A percentile compares a stretch with the other conserved stretches of the same genome.
phyloP scores from a whole-genome alignment of 2,113 vertebrate genomes.

The Tringa solitaria region DNA sequence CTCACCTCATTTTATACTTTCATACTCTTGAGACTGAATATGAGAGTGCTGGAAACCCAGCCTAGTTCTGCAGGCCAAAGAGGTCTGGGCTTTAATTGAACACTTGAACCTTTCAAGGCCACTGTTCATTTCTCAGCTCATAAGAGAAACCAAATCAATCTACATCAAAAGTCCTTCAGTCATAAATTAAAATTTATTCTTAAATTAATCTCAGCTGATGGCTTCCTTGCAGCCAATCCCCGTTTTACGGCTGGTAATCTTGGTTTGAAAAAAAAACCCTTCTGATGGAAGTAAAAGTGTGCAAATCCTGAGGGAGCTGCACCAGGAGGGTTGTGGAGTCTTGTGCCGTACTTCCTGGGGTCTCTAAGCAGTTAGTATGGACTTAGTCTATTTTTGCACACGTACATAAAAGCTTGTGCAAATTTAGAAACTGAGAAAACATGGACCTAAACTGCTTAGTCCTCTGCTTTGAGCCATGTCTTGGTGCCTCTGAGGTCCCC shows the following conservation, averaged over 20 bases:
- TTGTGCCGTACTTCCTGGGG: accelerated
- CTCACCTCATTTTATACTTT: neutral
- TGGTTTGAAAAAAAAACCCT: neutral
- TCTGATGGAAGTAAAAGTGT: neutral
- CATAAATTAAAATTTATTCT: neutral
- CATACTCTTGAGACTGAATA: neutral
- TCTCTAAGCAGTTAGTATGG: neutral
- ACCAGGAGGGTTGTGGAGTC: neutral
- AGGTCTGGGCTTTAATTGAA: neutral
- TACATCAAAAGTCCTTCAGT: neutral
- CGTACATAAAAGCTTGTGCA: neutral
- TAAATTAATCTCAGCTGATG: neutral
- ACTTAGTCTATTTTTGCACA: neutral
- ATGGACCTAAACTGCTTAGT: neutral
- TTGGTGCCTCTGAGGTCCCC: neutral
- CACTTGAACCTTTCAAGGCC: neutral
- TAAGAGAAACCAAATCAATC: neutral
- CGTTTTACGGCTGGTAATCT: neutral
- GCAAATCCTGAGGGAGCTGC: neutral
- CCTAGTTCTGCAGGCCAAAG: neutral
- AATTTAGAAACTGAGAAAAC: neutral
- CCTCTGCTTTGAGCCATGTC: neutral
- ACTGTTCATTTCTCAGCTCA: neutral
- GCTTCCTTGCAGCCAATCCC: neutral
- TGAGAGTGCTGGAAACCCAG: neutral